Percentiles rank a stretch among this genome's conserved stretches.
Evolutionary conservation across 2,888 invertebrate genomes (phyloP).

Genomic region (Cryptosula pallasiana): DNA sequence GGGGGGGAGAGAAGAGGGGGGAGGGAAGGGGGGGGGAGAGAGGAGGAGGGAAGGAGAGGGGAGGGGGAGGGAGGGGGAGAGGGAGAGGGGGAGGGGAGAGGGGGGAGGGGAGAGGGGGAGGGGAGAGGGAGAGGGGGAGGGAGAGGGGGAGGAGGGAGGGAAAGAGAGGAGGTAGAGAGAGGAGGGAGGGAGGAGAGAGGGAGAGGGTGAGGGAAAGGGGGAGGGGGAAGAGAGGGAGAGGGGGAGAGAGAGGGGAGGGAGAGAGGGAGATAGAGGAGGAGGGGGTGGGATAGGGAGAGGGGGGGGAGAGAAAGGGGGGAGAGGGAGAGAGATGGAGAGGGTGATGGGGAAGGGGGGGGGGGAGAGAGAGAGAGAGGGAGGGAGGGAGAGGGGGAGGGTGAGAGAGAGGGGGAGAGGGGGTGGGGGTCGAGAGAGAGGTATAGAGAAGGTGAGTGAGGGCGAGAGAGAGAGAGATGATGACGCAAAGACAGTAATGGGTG

Average conservation of each 20-base stretch:
- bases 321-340: background rate
- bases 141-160: background rate
- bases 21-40: background rate
- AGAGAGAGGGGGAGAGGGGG: background rate
- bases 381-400: background rate
- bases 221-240: background rate
- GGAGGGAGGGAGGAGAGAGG: background rate
- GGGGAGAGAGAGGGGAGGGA: background rate
- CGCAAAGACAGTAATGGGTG: too few relatives aligned
- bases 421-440: background rate
- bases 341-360: background rate
- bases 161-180: background rate
- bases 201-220: background rate
- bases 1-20: background rate
- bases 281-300: background rate
- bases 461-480: too few relatives aligned
- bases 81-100: background rate
- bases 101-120: background rate
- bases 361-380: background rate
- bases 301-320: background rate
- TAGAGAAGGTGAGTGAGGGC: too few relatives aligned
- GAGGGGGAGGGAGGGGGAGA: background rate
- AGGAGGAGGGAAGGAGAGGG: background rate
- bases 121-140: background rate
- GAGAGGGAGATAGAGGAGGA: background rate